Percentiles rank a stretch among this genome's conserved stretches.
Conservation (phyloP, 2,888 invertebrate genomes). For the Campoplex capitator region DNA sequence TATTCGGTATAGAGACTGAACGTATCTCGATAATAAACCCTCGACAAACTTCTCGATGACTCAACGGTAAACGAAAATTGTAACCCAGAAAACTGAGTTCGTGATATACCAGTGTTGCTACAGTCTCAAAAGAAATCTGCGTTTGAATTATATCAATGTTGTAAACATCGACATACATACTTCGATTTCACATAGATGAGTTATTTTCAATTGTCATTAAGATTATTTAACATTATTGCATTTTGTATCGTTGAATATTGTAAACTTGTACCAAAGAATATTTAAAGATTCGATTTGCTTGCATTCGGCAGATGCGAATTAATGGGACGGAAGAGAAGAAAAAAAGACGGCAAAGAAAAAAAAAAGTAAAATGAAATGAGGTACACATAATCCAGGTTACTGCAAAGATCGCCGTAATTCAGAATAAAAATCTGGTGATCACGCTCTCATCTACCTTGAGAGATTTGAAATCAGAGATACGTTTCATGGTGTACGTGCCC, state of each 20-base stretch:
- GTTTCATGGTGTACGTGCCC: constrained; percentile 64
- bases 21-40: background rate
- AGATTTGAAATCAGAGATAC: constrained; percentile 68
- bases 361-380: background rate
- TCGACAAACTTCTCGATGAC: background rate
- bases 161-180: background rate
- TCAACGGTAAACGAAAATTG: background rate
- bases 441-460: constrained; percentile 58
- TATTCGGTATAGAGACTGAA: background rate
- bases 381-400: constrained; percentile 25
- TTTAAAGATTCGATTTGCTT: background rate
- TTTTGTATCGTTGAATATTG: background rate
- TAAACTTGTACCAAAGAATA: background rate
- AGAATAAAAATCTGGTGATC: constrained; percentile 66
- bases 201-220: background rate
- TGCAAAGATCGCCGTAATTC: constrained; percentile 58
- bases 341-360: background rate
- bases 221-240: background rate
- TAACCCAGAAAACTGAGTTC: background rate
- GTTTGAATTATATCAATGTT: background rate
- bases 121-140: background rate
- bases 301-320: constrained; percentile 28
- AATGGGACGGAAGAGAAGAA: constrained; percentile 6
- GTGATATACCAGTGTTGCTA: background rate
- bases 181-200: background rate